These are phyloP conservation scores for Pantala flavescens DNA, from an alignment of 1,140 invertebrate species.

Conservation along the genomic window DNA sequence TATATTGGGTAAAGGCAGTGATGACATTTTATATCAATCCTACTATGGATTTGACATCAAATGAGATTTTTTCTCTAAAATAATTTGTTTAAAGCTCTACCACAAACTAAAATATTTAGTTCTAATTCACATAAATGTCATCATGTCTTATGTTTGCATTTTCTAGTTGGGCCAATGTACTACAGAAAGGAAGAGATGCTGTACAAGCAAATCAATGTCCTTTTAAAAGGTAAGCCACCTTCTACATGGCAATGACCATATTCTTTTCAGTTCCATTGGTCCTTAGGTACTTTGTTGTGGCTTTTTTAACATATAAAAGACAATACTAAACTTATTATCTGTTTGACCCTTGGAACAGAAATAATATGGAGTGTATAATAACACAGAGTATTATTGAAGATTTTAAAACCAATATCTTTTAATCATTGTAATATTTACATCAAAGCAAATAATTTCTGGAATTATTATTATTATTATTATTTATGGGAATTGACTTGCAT, in stretches of 20 bases:
- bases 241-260: not conserved
- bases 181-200: not conserved
- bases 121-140: not conserved
- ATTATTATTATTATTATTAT: too few relatives aligned
- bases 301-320: too few relatives aligned
- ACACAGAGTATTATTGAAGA: too few relatives aligned
- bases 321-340: too few relatives aligned
- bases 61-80: not conserved
- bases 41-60: not conserved
- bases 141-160: not conserved
- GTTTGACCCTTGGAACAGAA: too few relatives aligned
- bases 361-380: too few relatives aligned
- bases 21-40: not conserved
- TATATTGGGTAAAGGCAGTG: not conserved
- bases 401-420: too few relatives aligned
- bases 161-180: not conserved
- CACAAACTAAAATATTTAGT: not conserved
- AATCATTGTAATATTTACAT: too few relatives aligned
- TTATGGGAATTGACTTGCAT: too few relatives aligned
- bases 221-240: not conserved
- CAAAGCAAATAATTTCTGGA: too few relatives aligned
- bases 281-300: not conserved
- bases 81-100: not conserved
- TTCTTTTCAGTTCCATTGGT: not conserved
- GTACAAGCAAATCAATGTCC: not conserved